Conservation (phyloP, 2,797 vertebrate species). For the Aplochiton taeniatus region DNA sequence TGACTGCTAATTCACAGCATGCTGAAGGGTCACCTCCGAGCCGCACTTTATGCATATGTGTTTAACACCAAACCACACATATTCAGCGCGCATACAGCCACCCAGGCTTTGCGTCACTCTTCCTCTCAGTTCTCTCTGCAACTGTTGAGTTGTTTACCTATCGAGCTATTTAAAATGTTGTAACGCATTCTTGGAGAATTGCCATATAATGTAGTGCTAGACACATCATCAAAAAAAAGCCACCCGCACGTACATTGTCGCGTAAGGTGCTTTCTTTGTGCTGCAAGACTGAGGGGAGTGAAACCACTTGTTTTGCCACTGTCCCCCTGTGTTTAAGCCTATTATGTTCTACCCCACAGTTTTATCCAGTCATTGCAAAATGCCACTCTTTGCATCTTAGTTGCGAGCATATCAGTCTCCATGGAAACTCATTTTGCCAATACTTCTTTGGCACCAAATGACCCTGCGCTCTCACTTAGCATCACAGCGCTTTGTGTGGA, state of each 20-base stretch:
- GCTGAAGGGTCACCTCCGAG: constrained; percentile 61
- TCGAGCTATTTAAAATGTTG: neutral
- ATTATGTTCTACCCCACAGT: constrained; percentile 62
- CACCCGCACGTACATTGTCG: constrained; percentile 35
- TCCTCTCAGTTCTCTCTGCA: neutral
- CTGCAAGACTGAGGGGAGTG: constrained; percentile 3
- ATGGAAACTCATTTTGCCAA: constrained; percentile 69
- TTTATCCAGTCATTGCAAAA: constrained; percentile 61
- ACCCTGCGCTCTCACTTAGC: constrained; percentile 60
- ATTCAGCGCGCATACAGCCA: neutral
- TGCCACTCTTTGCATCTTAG: constrained; percentile 55
- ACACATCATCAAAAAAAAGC: neutral
- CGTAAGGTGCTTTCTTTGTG: constrained; percentile 46
- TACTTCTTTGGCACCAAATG: constrained; percentile 63
- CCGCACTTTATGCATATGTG: constrained; percentile 39
- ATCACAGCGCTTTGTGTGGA: constrained; percentile 59
- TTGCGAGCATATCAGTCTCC: constrained; percentile 66
- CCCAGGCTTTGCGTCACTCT: neutral
- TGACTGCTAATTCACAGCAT: constrained; percentile 51
- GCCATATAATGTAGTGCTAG: neutral
- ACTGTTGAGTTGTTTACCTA: neutral
- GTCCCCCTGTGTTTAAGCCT: constrained; percentile 54
- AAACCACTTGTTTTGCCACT: constrained; percentile 37
- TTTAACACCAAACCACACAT: constrained; percentile 44
- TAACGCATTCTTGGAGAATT: no score